Evolutionary conservation across 2,113 vertebrate species (phyloP).

Genomic region (Poeciliopsis occidentalis): DNA sequence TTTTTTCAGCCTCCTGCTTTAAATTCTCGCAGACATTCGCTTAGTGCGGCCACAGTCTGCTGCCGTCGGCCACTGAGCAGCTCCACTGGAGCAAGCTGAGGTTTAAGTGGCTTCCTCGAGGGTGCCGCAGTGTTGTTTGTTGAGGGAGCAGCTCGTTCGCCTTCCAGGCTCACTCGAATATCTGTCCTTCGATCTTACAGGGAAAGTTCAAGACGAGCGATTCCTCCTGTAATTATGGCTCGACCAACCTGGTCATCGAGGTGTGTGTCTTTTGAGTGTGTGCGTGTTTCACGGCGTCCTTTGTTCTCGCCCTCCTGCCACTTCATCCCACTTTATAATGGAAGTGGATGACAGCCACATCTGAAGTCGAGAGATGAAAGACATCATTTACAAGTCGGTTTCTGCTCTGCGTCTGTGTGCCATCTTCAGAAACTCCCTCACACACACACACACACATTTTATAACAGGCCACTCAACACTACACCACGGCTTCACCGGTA

Average conservation of each 20-base stretch:
- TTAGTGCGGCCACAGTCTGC: constrained; percentile 51
- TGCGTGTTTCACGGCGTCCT: constrained; percentile 35
- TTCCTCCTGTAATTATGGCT: constrained; percentile 42
- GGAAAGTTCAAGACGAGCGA: constrained; percentile 34
- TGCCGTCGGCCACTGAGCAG: constrained; percentile 61
- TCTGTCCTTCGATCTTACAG: constrained; percentile 47
- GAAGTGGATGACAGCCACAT: constrained; percentile 72
- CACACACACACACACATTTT: constrained; percentile 9
- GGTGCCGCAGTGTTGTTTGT: constrained; percentile 50
- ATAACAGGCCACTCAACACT: not conserved
- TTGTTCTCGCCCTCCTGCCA: constrained; percentile 70
- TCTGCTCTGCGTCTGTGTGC: constrained; percentile 51
- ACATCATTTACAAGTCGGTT: constrained; percentile 74
- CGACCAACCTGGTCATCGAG: constrained; percentile 6
- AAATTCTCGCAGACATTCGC: constrained; percentile 60
- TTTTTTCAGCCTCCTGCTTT: constrained; percentile 33
- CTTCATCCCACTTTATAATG: constrained; percentile 70
- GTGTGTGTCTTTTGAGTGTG: constrained; percentile 4
- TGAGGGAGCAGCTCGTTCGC: constrained; percentile 51
- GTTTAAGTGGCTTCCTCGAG: constrained; percentile 66
- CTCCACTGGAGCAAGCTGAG: constrained; percentile 61
- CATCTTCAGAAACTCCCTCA: constrained; percentile 1
- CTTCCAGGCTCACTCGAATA: constrained; percentile 53
- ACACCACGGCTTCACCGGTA: not conserved
- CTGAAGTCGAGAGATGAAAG: constrained; percentile 79